Percentiles rank a stretch among this genome's conserved stretches.
Conservation (phyloP, 2,888 invertebrate species). For the Tholera decimalis region DNA sequence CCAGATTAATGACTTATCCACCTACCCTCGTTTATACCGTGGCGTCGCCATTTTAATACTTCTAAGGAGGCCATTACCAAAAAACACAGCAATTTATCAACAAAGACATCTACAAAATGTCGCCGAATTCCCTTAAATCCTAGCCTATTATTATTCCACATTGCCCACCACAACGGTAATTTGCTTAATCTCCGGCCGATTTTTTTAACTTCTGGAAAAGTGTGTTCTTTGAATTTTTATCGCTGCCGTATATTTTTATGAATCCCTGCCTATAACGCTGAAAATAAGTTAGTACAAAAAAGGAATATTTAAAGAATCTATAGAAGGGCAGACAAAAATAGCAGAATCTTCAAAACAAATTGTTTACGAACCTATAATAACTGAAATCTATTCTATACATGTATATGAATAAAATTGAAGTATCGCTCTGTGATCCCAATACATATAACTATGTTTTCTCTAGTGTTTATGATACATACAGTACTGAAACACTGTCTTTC, state of each 20-base stretch:
- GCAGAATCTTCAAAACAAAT: not conserved
- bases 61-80: conserved; percentile 82
- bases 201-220: conserved; percentile 50
- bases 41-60: conserved; percentile 64
- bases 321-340: not conserved
- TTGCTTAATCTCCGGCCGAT: conserved; percentile 79
- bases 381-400: too few relatives aligned
- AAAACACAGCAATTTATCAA: conserved; percentile 88
- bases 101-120: conserved; percentile 80
- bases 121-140: conserved; percentile 80
- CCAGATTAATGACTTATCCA: conserved; percentile 37
- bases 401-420: too few relatives aligned
- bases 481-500: too few relatives aligned
- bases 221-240: conserved; percentile 24
- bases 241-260: conserved; percentile 28
- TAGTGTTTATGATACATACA: too few relatives aligned
- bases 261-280: conserved; percentile 3
- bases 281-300: not conserved
- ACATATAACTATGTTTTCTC: too few relatives aligned
- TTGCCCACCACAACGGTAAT: conserved; percentile 82
- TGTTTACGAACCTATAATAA: not conserved
- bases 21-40: conserved; percentile 32
- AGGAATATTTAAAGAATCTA: not conserved
- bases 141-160: conserved; percentile 84
- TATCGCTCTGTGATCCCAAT: too few relatives aligned